phyloP scores from a whole-genome alignment of 2,113 vertebrate genomes.

The Pteronura brasiliensis region DNA sequence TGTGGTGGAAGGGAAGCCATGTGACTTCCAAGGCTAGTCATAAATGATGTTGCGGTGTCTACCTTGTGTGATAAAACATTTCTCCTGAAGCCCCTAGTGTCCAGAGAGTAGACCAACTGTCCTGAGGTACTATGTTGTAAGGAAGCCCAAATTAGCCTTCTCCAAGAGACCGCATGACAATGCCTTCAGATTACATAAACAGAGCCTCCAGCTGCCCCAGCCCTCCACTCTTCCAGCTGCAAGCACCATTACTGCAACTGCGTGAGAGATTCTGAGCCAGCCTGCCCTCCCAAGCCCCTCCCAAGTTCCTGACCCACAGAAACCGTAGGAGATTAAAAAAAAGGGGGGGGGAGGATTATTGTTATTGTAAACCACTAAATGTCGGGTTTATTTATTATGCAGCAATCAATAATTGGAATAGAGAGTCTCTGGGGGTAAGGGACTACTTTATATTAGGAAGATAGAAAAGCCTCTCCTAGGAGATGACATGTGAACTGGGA shows the following conservation, averaged over 20 bases:
- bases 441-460: neutral
- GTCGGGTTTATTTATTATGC: neutral
- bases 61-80: neutral
- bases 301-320: neutral
- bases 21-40: neutral
- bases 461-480: neutral
- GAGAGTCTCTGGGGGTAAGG: neutral
- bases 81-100: neutral
- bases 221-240: neutral
- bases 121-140: neutral
- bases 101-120: neutral
- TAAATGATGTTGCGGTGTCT: neutral
- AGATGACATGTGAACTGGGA: neutral
- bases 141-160: neutral
- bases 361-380: neutral
- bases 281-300: neutral
- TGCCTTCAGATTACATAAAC: neutral
- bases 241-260: neutral
- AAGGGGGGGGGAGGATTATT: neutral
- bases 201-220: neutral
- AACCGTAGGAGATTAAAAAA: neutral
- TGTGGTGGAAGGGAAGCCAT: neutral
- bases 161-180: neutral
- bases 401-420: neutral
- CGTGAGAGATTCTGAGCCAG: neutral